Conservation (phyloP, 2,797 vertebrate species). For the Hippocampus kuda region DNA sequence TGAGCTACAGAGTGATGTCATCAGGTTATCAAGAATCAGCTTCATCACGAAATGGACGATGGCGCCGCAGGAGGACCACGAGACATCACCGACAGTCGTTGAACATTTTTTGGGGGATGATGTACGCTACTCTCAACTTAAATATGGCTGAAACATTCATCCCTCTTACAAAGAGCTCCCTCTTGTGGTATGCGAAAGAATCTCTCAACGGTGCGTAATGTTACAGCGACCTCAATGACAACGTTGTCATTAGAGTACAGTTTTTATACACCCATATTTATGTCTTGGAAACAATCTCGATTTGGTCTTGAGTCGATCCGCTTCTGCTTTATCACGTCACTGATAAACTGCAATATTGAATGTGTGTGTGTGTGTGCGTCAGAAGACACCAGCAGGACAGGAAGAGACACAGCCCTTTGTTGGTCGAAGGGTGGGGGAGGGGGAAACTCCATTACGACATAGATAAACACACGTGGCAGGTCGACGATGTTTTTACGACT, state of each 20-base stretch:
- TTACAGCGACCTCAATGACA: too few species aligned
- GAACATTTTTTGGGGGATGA: too few species aligned
- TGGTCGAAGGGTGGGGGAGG: conserved; percentile 21
- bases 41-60: background rate
- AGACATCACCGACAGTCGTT: background rate
- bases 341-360: background rate
- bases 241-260: too few species aligned
- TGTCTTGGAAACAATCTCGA: background rate
- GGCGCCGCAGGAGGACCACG: background rate
- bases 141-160: background rate
- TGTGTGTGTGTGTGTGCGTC: conserved; percentile 9
- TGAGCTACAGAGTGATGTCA: background rate
- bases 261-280: too few species aligned
- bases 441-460: background rate
- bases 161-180: background rate
- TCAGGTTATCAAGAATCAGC: background rate
- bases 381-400: conserved; percentile 36
- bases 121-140: too few species aligned
- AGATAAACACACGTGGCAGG: background rate
- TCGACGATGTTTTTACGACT: background rate
- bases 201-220: background rate
- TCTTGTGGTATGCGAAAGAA: background rate
- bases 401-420: conserved; percentile 49
- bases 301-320: background rate
- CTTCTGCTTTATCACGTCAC: background rate